Evolutionary conservation across 2,113 vertebrate genomes (phyloP).

Genomic region (Melanerpes formicivorus): DNA sequence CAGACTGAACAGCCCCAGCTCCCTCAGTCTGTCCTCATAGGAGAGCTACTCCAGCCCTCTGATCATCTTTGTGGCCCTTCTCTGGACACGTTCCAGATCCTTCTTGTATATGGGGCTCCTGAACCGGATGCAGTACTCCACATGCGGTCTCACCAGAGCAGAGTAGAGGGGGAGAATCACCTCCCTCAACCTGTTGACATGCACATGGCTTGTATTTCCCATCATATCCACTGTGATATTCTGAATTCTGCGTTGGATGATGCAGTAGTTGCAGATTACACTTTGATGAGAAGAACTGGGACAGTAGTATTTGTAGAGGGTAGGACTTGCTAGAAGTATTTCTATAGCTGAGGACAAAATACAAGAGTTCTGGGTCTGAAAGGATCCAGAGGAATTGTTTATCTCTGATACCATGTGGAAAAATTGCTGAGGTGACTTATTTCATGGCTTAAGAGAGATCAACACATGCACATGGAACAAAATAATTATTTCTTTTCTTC

Average conservation of each 20-base stretch:
- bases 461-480: background rate
- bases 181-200: too few relatives aligned
- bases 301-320: background rate
- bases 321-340: background rate
- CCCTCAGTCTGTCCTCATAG: too few relatives aligned
- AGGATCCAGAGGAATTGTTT: slow-evolving; percentile 1
- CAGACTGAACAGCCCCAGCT: too few relatives aligned
- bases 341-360: background rate
- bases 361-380: background rate
- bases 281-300: background rate
- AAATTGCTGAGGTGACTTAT: slow-evolving; percentile 18
- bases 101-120: too few relatives aligned
- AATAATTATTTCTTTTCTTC: background rate
- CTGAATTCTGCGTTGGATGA: background rate
- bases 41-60: too few relatives aligned
- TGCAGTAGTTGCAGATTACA: background rate
- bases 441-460: slow-evolving; percentile 21
- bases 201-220: background rate
- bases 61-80: too few relatives aligned
- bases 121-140: too few relatives aligned
- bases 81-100: too few relatives aligned
- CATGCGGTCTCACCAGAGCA: too few relatives aligned
- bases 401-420: background rate
- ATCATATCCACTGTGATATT: background rate
- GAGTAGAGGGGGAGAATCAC: too few relatives aligned